Percentiles rank a stretch among this genome's conserved stretches.
Conservation (phyloP, 2,113 vertebrate species). For the Saiga tatarica region DNA sequence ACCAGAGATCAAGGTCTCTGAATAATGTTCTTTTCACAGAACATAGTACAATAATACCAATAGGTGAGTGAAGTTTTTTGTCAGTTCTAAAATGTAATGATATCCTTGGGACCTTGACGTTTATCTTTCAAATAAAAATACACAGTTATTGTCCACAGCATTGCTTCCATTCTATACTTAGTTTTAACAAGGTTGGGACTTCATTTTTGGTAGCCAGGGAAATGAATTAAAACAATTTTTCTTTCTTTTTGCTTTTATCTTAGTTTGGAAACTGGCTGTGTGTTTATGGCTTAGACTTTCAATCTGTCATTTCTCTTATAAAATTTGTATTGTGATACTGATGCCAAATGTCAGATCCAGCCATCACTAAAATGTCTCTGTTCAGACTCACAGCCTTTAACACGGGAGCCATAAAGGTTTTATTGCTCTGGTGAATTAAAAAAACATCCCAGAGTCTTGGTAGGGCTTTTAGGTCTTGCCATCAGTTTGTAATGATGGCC, state of each 20-base stretch:
- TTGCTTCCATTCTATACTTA: not conserved
- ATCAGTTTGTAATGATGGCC: not conserved
- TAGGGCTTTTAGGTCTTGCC: not conserved
- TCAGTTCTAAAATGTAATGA: not conserved
- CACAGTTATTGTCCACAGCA: not conserved
- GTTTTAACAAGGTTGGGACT: not conserved
- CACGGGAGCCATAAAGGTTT: not conserved
- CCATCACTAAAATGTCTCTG: not conserved
- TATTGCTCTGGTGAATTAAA: not conserved
- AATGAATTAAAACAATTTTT: not conserved
- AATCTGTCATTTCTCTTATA: not conserved
- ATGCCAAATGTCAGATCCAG: not conserved
- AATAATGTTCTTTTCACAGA: not conserved
- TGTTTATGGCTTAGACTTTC: not conserved
- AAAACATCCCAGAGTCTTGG: not conserved
- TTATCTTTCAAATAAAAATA: not conserved
- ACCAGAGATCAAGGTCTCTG: not conserved
- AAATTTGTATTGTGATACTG: not conserved
- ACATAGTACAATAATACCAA: not conserved
- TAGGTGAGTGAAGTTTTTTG: not conserved
- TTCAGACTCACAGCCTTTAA: not conserved
- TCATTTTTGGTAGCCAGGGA: not conserved
- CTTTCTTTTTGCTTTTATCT: not conserved
- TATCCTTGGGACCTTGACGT: not conserved
- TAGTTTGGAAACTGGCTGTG: not conserved